Evolutionary conservation across 2,113 vertebrate genomes (phyloP).

Genomic region (Athene noctua): DNA sequence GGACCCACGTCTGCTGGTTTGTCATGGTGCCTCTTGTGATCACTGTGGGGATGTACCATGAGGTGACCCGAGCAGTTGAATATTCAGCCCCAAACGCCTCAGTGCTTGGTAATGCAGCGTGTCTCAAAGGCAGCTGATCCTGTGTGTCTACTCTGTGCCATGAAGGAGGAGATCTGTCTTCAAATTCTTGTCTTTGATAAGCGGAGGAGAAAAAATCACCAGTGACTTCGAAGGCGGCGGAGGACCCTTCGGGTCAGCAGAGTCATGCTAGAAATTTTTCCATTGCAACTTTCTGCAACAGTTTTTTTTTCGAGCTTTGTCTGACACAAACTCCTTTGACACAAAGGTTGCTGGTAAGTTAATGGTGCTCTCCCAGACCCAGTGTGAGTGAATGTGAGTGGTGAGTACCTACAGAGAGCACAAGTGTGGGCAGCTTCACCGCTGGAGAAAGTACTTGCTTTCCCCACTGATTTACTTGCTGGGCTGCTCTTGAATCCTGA

Average conservation of each 20-base stretch:
- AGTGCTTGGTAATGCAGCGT: rapidly evolving
- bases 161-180: not conserved
- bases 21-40: not conserved
- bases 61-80: not conserved
- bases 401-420: not conserved
- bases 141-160: rapidly evolving
- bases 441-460: not conserved
- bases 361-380: not conserved
- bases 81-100: not conserved
- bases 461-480: not conserved
- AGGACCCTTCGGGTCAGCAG: not conserved
- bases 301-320: not conserved
- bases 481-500: not conserved
- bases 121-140: not conserved
- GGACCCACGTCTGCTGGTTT: not conserved
- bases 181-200: not conserved
- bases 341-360: not conserved
- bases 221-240: not conserved
- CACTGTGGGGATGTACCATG: not conserved
- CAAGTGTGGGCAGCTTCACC: not conserved
- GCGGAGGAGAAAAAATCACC: not conserved
- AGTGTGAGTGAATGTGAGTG: not conserved
- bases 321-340: not conserved
- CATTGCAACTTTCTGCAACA: not conserved
- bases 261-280: not conserved